Evolutionary conservation across 2,113 vertebrate species (phyloP).

Genomic region (Lutjanus erythropterus): DNA sequence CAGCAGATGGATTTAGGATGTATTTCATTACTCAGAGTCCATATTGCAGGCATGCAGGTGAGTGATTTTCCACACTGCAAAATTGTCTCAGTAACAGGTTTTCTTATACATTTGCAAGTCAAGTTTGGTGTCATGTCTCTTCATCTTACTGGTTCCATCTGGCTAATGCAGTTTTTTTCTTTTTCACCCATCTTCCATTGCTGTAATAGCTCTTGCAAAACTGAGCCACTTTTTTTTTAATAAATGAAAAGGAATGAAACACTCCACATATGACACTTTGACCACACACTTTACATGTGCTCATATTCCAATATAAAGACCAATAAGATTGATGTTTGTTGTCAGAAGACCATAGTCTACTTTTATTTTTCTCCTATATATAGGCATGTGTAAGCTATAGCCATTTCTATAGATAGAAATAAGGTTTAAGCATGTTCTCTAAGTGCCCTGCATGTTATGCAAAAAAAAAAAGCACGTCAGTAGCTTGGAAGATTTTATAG

Average conservation of each 20-base stretch:
- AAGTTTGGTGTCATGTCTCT: background rate
- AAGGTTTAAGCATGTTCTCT: background rate
- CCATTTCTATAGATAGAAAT: background rate
- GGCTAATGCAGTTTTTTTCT: background rate
- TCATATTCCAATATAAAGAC: background rate
- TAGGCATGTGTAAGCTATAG: background rate
- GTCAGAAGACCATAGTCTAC: background rate
- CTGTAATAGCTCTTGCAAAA: background rate
- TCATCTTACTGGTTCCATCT: background rate
- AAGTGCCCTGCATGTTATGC: background rate
- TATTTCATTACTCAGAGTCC: background rate
- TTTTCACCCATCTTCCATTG: background rate
- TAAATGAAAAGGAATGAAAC: background rate
- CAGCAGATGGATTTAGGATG: background rate
- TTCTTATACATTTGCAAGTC: background rate
- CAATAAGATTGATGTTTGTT: background rate
- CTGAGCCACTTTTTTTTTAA: background rate
- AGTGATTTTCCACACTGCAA: background rate
- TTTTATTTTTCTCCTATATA: background rate
- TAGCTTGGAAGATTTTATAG: background rate
- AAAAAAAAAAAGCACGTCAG: background rate
- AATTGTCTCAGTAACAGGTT: background rate
- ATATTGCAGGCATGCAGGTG: background rate
- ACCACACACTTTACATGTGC: background rate
- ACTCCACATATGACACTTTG: background rate